These are phyloP conservation scores for Tetranychus cinnabarinus DNA, from an alignment of 1,140 invertebrate genomes.

Conservation along the genomic window DNA sequence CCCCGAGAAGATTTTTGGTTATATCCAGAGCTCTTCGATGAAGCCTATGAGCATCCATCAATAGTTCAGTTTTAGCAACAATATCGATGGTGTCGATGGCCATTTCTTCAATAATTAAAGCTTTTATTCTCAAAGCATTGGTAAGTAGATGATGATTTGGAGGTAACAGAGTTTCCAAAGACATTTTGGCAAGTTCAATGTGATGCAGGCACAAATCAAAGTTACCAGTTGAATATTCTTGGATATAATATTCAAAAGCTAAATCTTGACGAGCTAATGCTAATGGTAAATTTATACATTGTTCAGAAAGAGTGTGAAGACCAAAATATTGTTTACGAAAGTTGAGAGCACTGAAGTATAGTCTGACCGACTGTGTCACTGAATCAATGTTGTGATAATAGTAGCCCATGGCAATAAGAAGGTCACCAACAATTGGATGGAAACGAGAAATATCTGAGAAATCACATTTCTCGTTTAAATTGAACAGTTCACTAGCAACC, in stretches of 20 bases:
- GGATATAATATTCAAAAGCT: constrained; percentile 69
- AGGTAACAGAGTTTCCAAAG: constrained; percentile 50
- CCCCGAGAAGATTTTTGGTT: constrained; percentile 53
- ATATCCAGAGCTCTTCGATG: constrained; percentile 53
- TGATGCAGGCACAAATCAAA: constrained; percentile 54
- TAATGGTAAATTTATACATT: constrained; percentile 42
- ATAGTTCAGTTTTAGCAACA: constrained; percentile 16
- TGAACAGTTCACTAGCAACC: constrained; percentile 27
- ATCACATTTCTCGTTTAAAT: background rate
- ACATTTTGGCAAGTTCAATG: constrained; percentile 51
- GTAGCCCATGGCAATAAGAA: constrained; percentile 63
- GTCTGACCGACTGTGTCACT: constrained; percentile 47
- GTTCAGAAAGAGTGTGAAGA: constrained; percentile 22
- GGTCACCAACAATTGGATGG: constrained; percentile 56
- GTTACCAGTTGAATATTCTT: constrained; percentile 64
- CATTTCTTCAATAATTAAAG: constrained; percentile 73
- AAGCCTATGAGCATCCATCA: constrained; percentile 43
- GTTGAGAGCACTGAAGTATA: constrained; percentile 54
- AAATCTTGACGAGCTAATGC: constrained; percentile 68
- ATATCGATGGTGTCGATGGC: constrained; percentile 43
- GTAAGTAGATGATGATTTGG: constrained; percentile 55
- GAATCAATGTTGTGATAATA: constrained; percentile 70
- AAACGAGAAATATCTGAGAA: background rate
- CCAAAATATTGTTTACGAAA: constrained; percentile 53
- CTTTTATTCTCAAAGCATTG: constrained; percentile 68